Evolutionary conservation across 2,113 vertebrate genomes (phyloP), one percentile per base, ranked within the genome.

Genomic region (Zosterops pallidus): DNA sequence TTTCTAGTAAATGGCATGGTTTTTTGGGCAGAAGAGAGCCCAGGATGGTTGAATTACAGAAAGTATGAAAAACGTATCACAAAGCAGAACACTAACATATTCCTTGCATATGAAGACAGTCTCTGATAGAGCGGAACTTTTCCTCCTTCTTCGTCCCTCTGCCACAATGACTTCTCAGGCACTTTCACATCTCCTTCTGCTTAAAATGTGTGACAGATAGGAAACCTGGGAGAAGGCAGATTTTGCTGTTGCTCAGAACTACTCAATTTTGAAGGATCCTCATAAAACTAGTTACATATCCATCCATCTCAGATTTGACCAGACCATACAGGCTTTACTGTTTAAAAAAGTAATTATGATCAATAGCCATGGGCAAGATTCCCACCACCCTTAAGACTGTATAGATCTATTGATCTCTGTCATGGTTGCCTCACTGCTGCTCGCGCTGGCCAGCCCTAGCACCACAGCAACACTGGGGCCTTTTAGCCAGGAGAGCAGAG

Each of bases 131-230:
- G 33, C 3, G 44, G 25, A 71, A 52, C n/a, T 28, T 59, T 23
- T 64, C 23, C 5, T 33, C 12, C 6, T 19, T 47, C 8, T 16
- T 18, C 9, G 0, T 46, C 8, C 6, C 8, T 3, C 9, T 3
- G 1, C 6, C 31, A 21, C 18, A 26, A 3, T 42, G n/a, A 46
- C 42, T 67, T 81, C 13, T 74, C 25, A 41, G 26, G 12, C 23
- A 63, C 11, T 71, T 83, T 60, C 63, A 11, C 15, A 5, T 67
- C 67, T 20, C 20, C 3, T 83, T 71, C 23, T 85, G 17, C 20
- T 50, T 91, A 68, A 70, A 83, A 68, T 28, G 2, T 64, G 12
- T 26, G 19, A 76, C 20, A 80, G 11, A 29, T 19, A 56, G 12
- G 24, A 92, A 91, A 62, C 18, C 2, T 52, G 35, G 14, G 6